These are phyloP conservation scores for Aselliscus stoliczkanus DNA, from an alignment of 2,797 vertebrate genomes.

Conservation along the genomic window DNA sequence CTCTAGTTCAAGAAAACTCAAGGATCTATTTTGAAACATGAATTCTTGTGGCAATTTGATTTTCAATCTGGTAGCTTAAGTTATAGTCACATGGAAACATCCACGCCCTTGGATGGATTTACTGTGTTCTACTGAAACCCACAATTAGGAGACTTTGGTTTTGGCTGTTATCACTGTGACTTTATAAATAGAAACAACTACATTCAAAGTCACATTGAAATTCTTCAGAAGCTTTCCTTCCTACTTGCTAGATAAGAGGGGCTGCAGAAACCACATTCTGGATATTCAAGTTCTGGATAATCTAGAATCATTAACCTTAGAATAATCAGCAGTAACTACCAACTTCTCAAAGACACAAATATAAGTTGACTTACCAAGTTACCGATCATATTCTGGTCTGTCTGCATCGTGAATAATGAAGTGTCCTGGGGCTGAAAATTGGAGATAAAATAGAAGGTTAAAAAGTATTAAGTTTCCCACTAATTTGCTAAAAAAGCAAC, in stretches of 20 bases:
- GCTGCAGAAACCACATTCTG: neutral
- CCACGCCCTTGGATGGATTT: neutral
- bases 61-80: neutral
- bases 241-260: neutral
- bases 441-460: constrained; percentile 29
- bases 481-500: neutral
- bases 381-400: constrained; percentile 76
- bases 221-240: neutral
- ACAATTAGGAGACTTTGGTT: neutral
- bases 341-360: neutral
- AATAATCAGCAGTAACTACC: neutral
- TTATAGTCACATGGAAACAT: neutral
- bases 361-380: constrained; percentile 74
- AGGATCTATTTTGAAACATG: neutral
- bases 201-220: neutral
- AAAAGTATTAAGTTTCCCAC: neutral
- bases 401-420: constrained; percentile 77
- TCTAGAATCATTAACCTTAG: neutral
- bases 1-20: neutral
- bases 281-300: neutral
- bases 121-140: neutral
- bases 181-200: constrained; percentile 1
- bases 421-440: constrained; percentile 77
- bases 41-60: neutral
- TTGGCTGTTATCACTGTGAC: neutral